Evolutionary conservation across 2,797 vertebrate genomes (phyloP).

Genomic region (Urosaurus nigricauda): DNA sequence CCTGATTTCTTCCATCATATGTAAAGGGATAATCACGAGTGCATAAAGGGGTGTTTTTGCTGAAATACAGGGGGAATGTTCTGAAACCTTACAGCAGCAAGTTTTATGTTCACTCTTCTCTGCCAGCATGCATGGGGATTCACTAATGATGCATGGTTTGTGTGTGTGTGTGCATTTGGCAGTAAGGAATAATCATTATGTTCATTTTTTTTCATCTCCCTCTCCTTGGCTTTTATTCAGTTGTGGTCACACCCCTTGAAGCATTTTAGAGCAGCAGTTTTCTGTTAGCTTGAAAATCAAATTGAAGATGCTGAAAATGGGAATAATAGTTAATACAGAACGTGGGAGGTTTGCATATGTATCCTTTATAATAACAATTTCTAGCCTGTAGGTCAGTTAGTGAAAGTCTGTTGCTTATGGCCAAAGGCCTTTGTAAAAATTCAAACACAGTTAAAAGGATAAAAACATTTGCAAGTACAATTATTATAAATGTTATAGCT

Average conservation of each 20-base stretch:
- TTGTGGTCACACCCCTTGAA: neutral
- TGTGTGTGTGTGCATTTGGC: conserved; percentile 39
- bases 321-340: conserved; percentile 16
- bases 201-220: conserved; percentile 25
- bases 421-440: neutral
- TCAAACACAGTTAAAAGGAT: neutral
- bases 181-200: neutral
- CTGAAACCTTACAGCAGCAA: conserved; percentile 1
- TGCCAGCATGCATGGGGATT: conserved; percentile 37
- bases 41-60: neutral
- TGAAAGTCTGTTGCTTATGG: neutral
- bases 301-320: conserved; percentile 10
- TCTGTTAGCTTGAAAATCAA: conserved; percentile 34
- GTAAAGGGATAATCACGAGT: neutral
- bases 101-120: neutral
- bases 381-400: neutral
- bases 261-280: conserved; percentile 29
- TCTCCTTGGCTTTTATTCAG: neutral
- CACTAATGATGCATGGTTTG: conserved; percentile 21
- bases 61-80: conserved; percentile 3
- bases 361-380: rapidly evolving
- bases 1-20: neutral
- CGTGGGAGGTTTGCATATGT: neutral
- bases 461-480: too few relatives aligned
- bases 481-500: too few relatives aligned